Evolutionary conservation across 2,113 vertebrate genomes (phyloP).

Genomic region (Pseudorectes ferrugineus): DNA sequence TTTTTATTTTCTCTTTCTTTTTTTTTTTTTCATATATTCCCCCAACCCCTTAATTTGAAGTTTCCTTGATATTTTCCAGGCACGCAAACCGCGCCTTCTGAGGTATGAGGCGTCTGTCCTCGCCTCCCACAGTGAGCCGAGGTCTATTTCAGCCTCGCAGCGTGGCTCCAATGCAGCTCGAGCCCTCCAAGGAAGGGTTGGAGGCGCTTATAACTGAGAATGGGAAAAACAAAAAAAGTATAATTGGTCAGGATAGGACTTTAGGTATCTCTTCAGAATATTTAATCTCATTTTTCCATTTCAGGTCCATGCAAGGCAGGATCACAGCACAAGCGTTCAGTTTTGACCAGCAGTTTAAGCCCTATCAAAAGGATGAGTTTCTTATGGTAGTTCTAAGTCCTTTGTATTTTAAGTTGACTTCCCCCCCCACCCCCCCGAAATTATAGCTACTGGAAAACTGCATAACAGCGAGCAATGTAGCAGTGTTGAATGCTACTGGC

Average conservation of each 20-base stretch:
- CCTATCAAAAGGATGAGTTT: slow-evolving; percentile 75
- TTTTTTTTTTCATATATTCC: rapidly evolving
- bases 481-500: background rate
- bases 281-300: background rate
- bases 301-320: slow-evolving; percentile 79
- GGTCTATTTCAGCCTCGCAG: background rate
- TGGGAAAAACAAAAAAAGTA: too few relatives aligned
- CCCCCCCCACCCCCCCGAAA: background rate
- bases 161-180: background rate
- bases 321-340: slow-evolving; percentile 69
- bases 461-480: rapidly evolving
- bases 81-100: background rate
- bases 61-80: background rate
- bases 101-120: background rate
- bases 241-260: background rate
- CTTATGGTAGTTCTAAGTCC: slow-evolving; percentile 61
- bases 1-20: too few relatives aligned
- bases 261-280: background rate
- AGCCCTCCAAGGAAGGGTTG: background rate
- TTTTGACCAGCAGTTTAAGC: slow-evolving; percentile 75
- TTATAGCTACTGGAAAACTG: background rate
- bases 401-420: background rate
- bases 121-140: background rate
- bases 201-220: background rate
- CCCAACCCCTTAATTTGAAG: too few relatives aligned